Conservation (phyloP, 64 coral and sea anemone genomes). For the Platygyra sinensis region DNA sequence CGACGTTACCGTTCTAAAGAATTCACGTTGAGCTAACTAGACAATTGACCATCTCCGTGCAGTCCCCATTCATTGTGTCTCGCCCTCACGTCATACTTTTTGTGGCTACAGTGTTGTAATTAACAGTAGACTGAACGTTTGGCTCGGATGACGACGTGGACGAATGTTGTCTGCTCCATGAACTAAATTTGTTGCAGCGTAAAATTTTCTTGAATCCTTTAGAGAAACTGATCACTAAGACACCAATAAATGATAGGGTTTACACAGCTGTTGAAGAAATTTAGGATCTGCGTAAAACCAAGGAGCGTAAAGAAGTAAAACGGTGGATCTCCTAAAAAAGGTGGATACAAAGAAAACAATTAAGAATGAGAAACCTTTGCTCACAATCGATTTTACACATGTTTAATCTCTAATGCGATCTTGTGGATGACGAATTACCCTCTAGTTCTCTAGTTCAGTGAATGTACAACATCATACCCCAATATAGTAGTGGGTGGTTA, state of each 20-base stretch:
- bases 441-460: too few species aligned
- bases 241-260: slow-evolving; percentile 90
- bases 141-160: slow-evolving; percentile 75
- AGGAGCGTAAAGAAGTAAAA: slow-evolving; percentile 20
- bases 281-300: slow-evolving; percentile 66
- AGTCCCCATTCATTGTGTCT: neutral
- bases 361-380: too few species aligned
- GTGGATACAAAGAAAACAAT: neutral
- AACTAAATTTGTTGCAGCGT: slow-evolving; percentile 62
- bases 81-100: slow-evolving; percentile 10
- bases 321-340: neutral
- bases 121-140: slow-evolving; percentile 4
- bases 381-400: too few species aligned
- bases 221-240: slow-evolving; percentile 89
- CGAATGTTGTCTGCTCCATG: slow-evolving; percentile 20
- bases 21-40: neutral
- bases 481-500: too few species aligned
- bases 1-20: too few species aligned
- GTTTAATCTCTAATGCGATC: too few species aligned
- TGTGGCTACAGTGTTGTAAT: slow-evolving; percentile 15
- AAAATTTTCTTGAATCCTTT: slow-evolving; percentile 92
- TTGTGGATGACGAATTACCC: too few species aligned
- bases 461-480: too few species aligned
- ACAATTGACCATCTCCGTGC: neutral
- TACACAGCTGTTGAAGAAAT: slow-evolving; percentile 87